These are phyloP conservation scores for Phrynocephalus vlangalii DNA, from an alignment of 2,797 vertebrate species.

Conservation along the genomic window DNA sequence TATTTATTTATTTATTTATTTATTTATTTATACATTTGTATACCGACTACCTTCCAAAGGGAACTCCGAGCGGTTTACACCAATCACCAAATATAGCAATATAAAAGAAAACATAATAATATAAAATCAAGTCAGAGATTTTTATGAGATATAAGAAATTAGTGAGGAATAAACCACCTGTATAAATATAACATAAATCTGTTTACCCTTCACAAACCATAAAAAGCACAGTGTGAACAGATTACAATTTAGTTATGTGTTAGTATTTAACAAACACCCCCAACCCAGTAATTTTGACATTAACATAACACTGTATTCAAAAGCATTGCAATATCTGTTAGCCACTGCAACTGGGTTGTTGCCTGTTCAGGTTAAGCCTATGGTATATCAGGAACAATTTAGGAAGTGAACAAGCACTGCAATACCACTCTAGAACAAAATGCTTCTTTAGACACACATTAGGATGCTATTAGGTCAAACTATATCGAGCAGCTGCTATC, in stretches of 20 bases:
- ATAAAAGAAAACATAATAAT: too few species aligned
- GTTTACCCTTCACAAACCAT: conserved; percentile 24
- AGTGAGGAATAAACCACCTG: conserved; percentile 11
- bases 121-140: too few species aligned
- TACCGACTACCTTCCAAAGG: too few species aligned
- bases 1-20: too few species aligned
- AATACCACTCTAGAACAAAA: conserved; percentile 35
- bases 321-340: conserved; percentile 41
- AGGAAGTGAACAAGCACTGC: conserved; percentile 54
- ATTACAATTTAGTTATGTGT: conserved; percentile 14
- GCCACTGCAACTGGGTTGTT: conserved; percentile 17
- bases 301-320: conserved; percentile 25
- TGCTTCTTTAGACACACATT: conserved; percentile 56
- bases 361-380: conserved; percentile 41
- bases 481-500: conserved; percentile 54
- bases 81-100: too few species aligned
- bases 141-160: conserved; percentile 19
- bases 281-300: conserved; percentile 10
- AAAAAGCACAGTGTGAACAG: conserved; percentile 15
- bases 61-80: too few species aligned
- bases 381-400: conserved; percentile 44
- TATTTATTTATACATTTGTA: too few species aligned
- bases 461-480: conserved; percentile 65
- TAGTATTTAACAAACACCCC: conserved; percentile 20
- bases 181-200: conserved; percentile 39